Evolutionary conservation across 2,888 invertebrate genomes (phyloP), one percentile per base, ranked within the genome.

Genomic region (Dryococelus australis): DNA sequence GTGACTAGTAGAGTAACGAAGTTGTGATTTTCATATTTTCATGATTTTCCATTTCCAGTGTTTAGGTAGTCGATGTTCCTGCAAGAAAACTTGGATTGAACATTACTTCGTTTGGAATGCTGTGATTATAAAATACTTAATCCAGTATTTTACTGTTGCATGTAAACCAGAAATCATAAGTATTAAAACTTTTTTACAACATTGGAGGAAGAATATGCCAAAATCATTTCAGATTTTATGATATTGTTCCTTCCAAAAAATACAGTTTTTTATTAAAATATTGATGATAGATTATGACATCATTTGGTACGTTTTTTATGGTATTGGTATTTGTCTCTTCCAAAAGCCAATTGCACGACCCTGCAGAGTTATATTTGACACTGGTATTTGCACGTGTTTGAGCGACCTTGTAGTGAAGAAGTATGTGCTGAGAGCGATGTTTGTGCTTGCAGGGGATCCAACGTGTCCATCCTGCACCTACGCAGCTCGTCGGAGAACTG

Each of bases 401-500:
- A n/a, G 24, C 65, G 1, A 6, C 65, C 24, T 8, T 9, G 43
- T 4, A 0, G 35, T 24, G 26, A 12, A 35, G 84, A 84, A 47
- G 84, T 1, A 84, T 0, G 65, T n/a, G n/a, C 8, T n/a, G 65
- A 20, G n/a, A n/a, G 47, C 65, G n/a, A 8, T 20, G n/a, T 65
- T n/a, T 3, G 24, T 43, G 16, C 88, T 92, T 92, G 13, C 92
- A 94, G 94, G 91, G 93, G 93, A 26, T 92, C 93, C 87, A 94
- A 94, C 91, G 93, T 94, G 87, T 94, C 94, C 86, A 92, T 94
- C 88, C 92, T 94, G 53, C 94, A 94, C 89, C 91, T 94, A 43
- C 92, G 94, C 24, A 93, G 93, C 89, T 92, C 94, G 0, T 93
- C 94, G 28, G 94, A 94, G 88, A 93, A 94, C 78, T 94, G 94